Evolutionary conservation across 2,797 vertebrate species (phyloP).

Genomic region (Bovichtus variegatus): DNA sequence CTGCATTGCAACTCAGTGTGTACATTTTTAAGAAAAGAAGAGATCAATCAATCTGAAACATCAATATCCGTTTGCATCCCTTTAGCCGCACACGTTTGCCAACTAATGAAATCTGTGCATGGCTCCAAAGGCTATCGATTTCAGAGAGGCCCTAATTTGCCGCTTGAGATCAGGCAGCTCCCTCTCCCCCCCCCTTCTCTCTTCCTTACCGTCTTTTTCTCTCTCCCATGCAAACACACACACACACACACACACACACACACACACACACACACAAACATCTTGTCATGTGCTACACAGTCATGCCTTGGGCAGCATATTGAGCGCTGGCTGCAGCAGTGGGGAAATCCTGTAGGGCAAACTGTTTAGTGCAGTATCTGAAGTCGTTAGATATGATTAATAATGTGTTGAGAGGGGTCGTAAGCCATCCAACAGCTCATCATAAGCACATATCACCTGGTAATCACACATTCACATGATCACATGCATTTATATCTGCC

Average conservation of each 20-base stretch:
- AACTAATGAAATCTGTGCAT: constrained; percentile 89
- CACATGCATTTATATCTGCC: constrained; percentile 55
- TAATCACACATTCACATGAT: constrained; percentile 65
- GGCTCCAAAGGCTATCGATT: constrained; percentile 87
- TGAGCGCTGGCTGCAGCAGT: constrained; percentile 69
- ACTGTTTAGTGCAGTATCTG: constrained; percentile 80
- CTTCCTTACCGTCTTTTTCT: constrained; percentile 44
- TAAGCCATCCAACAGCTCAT: constrained; percentile 74
- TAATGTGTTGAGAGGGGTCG: constrained; percentile 65
- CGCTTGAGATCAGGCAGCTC: constrained; percentile 85
- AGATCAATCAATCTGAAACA: constrained; percentile 91
- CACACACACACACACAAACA: constrained; percentile 42
- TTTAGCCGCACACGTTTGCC: constrained; percentile 85
- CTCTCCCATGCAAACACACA: constrained; percentile 27
- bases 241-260: constrained; percentile 41
- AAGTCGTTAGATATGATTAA: constrained; percentile 80
- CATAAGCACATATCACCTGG: constrained; percentile 70
- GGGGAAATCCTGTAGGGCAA: constrained; percentile 79
- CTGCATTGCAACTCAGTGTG: constrained; percentile 75
- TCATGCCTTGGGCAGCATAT: constrained; percentile 79
- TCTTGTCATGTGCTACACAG: constrained; percentile 60
- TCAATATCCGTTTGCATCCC: constrained; percentile 91
- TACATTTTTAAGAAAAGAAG: constrained; percentile 86
- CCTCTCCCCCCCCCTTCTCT: constrained; percentile 31
- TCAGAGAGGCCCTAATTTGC: constrained; percentile 84